A percentile compares a stretch with the other conserved stretches of the same genome.
phyloP scores from a whole-genome alignment of 2,888 invertebrate species.

The Parelbella ahira region DNA sequence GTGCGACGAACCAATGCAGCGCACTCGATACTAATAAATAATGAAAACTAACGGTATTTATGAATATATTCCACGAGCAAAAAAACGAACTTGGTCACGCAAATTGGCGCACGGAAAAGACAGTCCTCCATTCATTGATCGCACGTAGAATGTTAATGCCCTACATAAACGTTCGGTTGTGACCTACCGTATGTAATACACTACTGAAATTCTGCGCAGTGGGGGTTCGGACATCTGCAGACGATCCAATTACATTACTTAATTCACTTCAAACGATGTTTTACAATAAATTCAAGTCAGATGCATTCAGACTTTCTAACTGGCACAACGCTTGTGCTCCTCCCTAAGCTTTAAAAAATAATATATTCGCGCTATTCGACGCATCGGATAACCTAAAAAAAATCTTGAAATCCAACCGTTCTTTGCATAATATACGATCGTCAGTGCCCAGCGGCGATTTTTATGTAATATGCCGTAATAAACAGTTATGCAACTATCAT shows the following conservation, averaged over 20 bases:
- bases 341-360: constrained; percentile 25
- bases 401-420: constrained; percentile 42
- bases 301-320: constrained; percentile 36
- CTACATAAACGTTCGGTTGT: neutral
- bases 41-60: constrained; percentile 3
- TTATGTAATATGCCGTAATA: constrained; percentile 74
- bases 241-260: too few relatives aligned
- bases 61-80: constrained; percentile 4
- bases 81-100: constrained; percentile 15
- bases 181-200: too few relatives aligned
- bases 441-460: constrained; percentile 60
- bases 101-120: constrained; percentile 8
- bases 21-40: constrained; percentile 1
- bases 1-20: neutral
- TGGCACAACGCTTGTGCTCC: constrained; percentile 27
- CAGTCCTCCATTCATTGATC: constrained; percentile 9
- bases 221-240: too few relatives aligned
- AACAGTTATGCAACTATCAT: constrained; percentile 61
- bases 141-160: constrained; percentile 4
- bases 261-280: too few relatives aligned
- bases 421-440: constrained; percentile 53
- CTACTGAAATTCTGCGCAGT: too few relatives aligned
- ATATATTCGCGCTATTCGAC: constrained; percentile 40
- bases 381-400: constrained; percentile 54
- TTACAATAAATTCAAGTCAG: too few relatives aligned